Conservation (phyloP, 2,113 vertebrate genomes). For the Anser cygnoides region DNA sequence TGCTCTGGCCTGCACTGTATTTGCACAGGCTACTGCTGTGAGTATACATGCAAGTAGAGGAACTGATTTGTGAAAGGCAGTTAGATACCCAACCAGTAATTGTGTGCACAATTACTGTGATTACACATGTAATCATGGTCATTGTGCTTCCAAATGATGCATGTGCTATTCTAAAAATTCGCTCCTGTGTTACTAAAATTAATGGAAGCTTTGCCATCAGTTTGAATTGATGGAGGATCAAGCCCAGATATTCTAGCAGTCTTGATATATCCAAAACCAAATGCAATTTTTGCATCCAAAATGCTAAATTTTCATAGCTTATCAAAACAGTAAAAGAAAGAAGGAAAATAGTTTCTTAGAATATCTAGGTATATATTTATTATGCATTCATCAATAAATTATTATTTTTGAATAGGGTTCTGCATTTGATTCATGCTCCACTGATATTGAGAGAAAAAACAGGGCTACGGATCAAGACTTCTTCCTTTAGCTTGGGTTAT, state of each 20-base stretch:
- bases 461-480: constrained; percentile 2
- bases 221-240: constrained; percentile 23
- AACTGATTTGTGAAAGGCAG: constrained; percentile 44
- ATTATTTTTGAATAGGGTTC: constrained; percentile 4
- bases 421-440: constrained; percentile 31
- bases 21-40: constrained; percentile 45
- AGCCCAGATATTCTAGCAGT: not conserved
- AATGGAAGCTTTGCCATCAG: constrained; percentile 21
- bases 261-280: not conserved
- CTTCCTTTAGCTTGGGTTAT: not conserved
- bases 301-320: not conserved
- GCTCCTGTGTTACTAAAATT: constrained; percentile 49
- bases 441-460: constrained; percentile 7
- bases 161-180: constrained; percentile 52
- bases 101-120: constrained; percentile 66
- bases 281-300: not conserved
- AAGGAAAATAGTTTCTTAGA: not conserved
- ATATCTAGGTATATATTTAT: not conserved
- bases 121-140: constrained; percentile 64
- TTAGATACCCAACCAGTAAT: constrained; percentile 52
- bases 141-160: constrained; percentile 60
- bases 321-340: not conserved
- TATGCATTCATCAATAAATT: constrained; percentile 16
- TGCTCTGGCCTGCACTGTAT: constrained; percentile 3
- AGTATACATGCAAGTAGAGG: constrained; percentile 23